Conservation (phyloP, 2,888 invertebrate genomes). For the Herminia tarsipennalis region DNA sequence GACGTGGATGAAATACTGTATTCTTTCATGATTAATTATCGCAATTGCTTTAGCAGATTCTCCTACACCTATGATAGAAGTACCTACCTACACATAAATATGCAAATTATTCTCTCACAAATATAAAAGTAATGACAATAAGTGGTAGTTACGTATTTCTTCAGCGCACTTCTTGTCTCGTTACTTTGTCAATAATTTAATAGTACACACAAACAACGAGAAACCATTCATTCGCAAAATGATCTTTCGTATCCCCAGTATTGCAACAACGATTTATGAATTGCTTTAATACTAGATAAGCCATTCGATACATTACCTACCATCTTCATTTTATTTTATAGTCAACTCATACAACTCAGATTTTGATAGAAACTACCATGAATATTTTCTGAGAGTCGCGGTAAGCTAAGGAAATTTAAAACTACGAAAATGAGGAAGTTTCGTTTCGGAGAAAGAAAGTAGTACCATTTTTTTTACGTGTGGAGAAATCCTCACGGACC, state of each 20-base stretch:
- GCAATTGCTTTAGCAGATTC: conserved; percentile 12
- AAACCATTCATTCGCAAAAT: conserved; percentile 50
- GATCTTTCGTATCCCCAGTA: conserved; percentile 16
- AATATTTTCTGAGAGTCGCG: too few species aligned
- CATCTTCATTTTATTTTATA: too few species aligned
- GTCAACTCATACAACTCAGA: too few species aligned
- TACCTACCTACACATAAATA: conserved; percentile 3
- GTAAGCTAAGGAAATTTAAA: too few species aligned
- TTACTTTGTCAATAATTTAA: conserved; percentile 48
- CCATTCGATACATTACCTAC: too few species aligned
- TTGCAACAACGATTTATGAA: too few species aligned
- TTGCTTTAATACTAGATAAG: too few species aligned
- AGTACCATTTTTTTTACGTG: too few species aligned
- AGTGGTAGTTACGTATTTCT: conserved; percentile 45
- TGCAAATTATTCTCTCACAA: conserved; percentile 22
- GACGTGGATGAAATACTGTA: conserved; percentile 41
- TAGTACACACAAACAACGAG: conserved; percentile 41
- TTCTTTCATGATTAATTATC: conserved; percentile 35
- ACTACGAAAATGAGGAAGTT: too few species aligned
- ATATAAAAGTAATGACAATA: conserved; percentile 38
- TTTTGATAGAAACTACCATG: too few species aligned
- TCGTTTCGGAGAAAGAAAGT: too few species aligned
- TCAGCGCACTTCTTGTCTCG: conserved; percentile 40
- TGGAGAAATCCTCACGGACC: too few species aligned
- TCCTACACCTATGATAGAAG: conserved; percentile 7